Base-by-base conservation (phyloP, 2,888 invertebrate genomes). In the Diachrysia chrysitis region DNA sequence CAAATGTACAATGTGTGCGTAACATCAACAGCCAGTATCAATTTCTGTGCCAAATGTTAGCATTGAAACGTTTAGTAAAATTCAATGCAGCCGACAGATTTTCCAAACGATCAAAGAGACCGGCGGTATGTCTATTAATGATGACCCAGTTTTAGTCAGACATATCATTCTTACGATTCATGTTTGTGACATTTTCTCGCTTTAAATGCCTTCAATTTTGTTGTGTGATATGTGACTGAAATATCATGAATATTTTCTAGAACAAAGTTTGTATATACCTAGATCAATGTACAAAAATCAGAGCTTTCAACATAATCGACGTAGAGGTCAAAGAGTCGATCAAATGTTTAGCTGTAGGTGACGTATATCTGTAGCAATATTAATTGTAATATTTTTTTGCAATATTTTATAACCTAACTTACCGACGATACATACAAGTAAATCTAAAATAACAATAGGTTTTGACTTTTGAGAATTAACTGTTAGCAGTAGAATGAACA, bases 91-190 rank as follows among this genome's bases (percentile, higher is more conserved):
- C 21, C 21, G 48, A 51, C 48, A 51, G 48, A 51, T 21, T 51
- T 21, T 19, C 12, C 12, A 10, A 51, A 51, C 19, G 48, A 51
- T 51, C 21, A 19, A 19, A 51, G 19, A 21, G 48, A 51, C 21
- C 19, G 48, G 48, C 10, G 48, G 21, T 21, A 19, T 21, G 48
- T 21, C 48, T 51, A 51, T 51, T 51, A 51, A 10, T 21, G 21
- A 12, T 51, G 48, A 51, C 48, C 48, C 21, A 51, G 21, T 51
- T 51, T 51, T 51, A 51, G 19, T 12, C 48, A 12, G 48, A 51
- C 48, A 21, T 12, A 21, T 51, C 21, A 51, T 21, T 51, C 48
- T 21, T 51, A 21, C 21, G 12, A 51, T 21, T 21, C 21, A 51
- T 51, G 48, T 51, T 46, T 17, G 17, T 0, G 17, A 51, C 21